These are phyloP conservation scores for Glareola pratincola DNA, from an alignment of 2,113 vertebrate species.

Conservation along the genomic window DNA sequence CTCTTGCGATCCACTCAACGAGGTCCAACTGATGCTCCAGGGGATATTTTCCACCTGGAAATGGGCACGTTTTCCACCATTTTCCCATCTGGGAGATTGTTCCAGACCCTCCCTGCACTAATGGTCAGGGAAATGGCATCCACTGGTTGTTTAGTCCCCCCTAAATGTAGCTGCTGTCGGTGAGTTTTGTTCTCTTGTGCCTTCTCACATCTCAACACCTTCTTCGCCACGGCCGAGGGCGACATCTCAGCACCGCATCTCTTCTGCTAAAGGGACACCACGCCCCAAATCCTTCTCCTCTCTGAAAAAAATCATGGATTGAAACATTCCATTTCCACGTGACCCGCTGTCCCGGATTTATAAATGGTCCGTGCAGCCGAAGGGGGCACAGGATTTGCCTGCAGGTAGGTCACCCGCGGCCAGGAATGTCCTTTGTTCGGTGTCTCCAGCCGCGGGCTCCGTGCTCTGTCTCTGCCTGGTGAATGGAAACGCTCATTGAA, in stretches of 20 bases:
- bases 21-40: background rate
- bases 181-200: background rate
- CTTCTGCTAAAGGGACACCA: background rate
- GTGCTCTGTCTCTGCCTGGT: background rate
- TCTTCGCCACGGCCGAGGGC: too few relatives aligned
- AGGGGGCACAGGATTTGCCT: background rate
- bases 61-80: background rate
- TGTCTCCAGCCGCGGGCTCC: rapidly evolving
- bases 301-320: background rate
- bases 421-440: background rate
- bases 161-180: background rate
- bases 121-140: background rate
- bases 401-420: background rate
- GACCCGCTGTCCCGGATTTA: background rate
- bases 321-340: background rate
- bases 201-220: background rate
- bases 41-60: background rate
- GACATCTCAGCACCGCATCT: background rate
- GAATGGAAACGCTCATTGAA: background rate
- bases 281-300: rapidly evolving
- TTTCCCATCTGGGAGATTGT: background rate
- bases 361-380: background rate
- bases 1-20: background rate
- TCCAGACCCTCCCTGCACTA: background rate
- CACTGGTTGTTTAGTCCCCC: rapidly evolving